Percentiles rank a stretch among this genome's conserved stretches.
Evolutionary conservation across 2,888 invertebrate genomes (phyloP).

Genomic region (Boloria euphrosyne): DNA sequence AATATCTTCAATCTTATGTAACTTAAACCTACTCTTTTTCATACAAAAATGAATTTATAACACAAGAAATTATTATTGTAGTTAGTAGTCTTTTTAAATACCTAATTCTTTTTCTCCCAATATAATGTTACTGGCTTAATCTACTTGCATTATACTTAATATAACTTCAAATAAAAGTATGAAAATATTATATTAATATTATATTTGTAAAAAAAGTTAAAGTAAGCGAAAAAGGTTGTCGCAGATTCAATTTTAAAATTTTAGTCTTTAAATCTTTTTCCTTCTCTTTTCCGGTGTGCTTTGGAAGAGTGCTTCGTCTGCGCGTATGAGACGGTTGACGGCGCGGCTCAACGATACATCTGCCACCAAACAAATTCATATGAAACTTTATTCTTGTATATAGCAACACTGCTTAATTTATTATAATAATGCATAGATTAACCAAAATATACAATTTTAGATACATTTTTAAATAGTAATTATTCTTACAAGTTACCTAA

Average conservation of each 20-base stretch:
- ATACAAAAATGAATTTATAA: too few species aligned
- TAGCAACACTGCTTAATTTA: slow-evolving; percentile 18
- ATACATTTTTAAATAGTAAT: not conserved
- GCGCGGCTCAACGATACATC: slow-evolving; percentile 79
- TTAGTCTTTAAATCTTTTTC: slow-evolving; percentile 62
- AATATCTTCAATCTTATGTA: too few species aligned
- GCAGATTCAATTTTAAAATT: not conserved
- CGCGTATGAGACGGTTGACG: slow-evolving; percentile 74
- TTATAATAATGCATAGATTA: not conserved
- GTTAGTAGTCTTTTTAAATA: too few species aligned
- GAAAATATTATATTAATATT: too few species aligned
- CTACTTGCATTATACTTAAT: too few species aligned
- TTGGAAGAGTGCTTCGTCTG: slow-evolving; percentile 74
- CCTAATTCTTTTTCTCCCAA: too few species aligned
- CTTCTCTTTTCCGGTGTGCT: slow-evolving; percentile 76
- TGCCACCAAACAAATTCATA: slow-evolving; percentile 49
- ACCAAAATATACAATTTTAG: slow-evolving; percentile 4
- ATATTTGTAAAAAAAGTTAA: too few species aligned
- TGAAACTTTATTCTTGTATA: slow-evolving; percentile 13
- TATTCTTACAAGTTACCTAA: not conserved
- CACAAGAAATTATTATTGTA: too few species aligned
- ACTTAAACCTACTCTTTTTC: too few species aligned
- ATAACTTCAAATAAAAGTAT: too few species aligned
- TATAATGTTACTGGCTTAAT: too few species aligned
- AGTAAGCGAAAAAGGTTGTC: not conserved